A percentile compares a stretch with the other conserved stretches of the same genome.
phyloP scores from a whole-genome alignment of 2,113 vertebrate species.

The human region DNA sequence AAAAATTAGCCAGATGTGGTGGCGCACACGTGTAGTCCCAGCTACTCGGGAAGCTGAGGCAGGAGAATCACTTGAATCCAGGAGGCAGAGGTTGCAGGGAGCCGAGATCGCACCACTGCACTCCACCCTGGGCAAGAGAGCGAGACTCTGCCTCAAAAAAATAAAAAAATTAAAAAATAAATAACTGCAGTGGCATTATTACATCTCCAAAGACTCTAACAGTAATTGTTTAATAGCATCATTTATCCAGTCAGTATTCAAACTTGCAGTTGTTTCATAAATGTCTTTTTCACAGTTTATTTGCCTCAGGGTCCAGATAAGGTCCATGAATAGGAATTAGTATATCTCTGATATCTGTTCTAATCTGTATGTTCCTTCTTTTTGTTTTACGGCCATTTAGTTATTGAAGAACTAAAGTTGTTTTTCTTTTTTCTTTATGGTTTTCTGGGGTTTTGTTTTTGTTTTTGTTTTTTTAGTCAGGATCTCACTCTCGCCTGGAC shows the following conservation, averaged over 20 bases:
- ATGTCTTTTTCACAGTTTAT: constrained; percentile 40
- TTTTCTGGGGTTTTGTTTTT: too few relatives aligned
- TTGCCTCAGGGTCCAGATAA: not conserved
- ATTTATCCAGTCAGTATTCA: not conserved
- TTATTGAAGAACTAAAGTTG: not conserved
- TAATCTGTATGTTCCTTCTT: not conserved
- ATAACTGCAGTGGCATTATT: not conserved
- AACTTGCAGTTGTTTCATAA: not conserved
- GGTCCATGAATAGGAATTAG: not conserved
- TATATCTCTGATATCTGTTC: not conserved
- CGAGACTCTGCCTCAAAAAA: not conserved
- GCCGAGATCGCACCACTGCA: too few relatives aligned
- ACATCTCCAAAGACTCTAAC: not conserved
- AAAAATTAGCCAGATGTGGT: too few relatives aligned
- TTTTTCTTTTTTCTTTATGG: not conserved
- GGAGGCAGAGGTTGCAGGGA: too few relatives aligned
- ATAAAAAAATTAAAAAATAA: not conserved
- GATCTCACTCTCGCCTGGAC: too few relatives aligned
- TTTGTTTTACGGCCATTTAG: not conserved
- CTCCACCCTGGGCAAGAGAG: too few relatives aligned
- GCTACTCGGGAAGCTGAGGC: too few relatives aligned
- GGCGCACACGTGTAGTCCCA: too few relatives aligned
- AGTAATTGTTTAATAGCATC: not conserved
- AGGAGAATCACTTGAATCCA: too few relatives aligned
- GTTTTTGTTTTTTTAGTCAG: too few relatives aligned